Percentiles rank a stretch among this genome's conserved stretches.
Conservation (phyloP, 1,140 invertebrate species). For the Solenopsis invicta region DNA sequence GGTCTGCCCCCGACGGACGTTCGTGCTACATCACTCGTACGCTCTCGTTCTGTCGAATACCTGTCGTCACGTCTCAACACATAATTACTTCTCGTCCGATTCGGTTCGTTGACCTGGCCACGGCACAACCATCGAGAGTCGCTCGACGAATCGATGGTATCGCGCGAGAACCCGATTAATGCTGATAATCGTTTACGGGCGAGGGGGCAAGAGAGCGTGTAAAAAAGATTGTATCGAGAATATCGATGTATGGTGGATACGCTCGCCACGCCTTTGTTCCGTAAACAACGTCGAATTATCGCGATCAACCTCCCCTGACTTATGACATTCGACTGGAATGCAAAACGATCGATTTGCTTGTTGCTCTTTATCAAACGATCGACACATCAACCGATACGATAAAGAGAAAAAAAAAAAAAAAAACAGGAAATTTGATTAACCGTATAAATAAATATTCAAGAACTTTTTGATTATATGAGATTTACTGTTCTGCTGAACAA, state of each 20-base stretch:
- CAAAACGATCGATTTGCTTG: constrained; percentile 12
- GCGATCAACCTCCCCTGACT: constrained; percentile 31
- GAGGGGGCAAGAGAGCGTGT: neutral
- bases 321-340: neutral
- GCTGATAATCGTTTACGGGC: constrained; percentile 33
- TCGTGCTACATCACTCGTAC: neutral
- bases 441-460: neutral
- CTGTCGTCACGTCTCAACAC: constrained; percentile 39
- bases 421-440: neutral
- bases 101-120: constrained; percentile 47
- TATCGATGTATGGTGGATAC: constrained; percentile 13
- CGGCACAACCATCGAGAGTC: constrained; percentile 7
- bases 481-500: neutral
- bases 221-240: constrained; percentile 46
- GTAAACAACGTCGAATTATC: constrained; percentile 54
- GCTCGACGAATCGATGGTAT: constrained; percentile 18
- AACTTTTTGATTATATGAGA: neutral
- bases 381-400: neutral
- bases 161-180: constrained; percentile 50
- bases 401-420: too few relatives aligned
- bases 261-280: constrained; percentile 35
- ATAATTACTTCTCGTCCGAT: constrained; percentile 59
- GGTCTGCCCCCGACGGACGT: neutral
- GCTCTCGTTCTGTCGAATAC: constrained; percentile 20
- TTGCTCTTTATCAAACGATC: neutral